phyloP scores from a whole-genome alignment of 2,888 invertebrate species.

The Clitarchus hookeri region DNA sequence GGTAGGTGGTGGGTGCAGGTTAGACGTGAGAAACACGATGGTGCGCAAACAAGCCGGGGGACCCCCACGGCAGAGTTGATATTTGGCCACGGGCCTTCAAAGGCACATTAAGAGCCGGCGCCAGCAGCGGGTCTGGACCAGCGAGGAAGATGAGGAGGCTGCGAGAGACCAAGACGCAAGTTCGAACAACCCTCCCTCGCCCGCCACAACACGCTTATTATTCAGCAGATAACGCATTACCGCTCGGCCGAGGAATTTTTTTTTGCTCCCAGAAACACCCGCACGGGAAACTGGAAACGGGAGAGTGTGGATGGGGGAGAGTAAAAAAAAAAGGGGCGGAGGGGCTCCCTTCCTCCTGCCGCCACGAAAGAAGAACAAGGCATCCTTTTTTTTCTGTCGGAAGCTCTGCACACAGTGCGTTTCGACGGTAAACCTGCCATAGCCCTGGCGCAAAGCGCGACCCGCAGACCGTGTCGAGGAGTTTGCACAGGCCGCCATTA shows the following conservation, averaged over 20 bases:
- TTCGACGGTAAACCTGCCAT: not conserved
- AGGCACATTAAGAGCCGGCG: not conserved
- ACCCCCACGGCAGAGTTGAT: not conserved
- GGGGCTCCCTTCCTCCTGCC: too few relatives aligned
- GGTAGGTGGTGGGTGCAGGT: too few relatives aligned
- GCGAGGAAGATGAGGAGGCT: not conserved
- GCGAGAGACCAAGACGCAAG: not conserved
- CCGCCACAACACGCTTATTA: not conserved
- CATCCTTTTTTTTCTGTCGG: not conserved
- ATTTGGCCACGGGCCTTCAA: not conserved
- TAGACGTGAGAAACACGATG: not conserved
- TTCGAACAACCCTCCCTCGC: not conserved
- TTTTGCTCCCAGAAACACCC: not conserved
- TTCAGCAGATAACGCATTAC: slow-evolving; percentile 14
- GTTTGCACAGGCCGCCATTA: slow-evolving; percentile 23
- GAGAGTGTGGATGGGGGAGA: not conserved
- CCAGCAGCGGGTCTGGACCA: not conserved
- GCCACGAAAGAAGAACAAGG: not conserved
- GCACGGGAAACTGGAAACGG: not conserved
- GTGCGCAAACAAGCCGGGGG: not conserved
- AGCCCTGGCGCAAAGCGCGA: not conserved
- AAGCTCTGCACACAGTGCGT: not conserved
- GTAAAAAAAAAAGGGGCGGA: too few relatives aligned
- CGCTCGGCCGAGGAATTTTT: not conserved
- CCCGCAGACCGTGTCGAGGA: not conserved